These are phyloP conservation scores for Orestias chungarensis DNA, from an alignment of 2,797 vertebrate genomes.

Conservation along the genomic window DNA sequence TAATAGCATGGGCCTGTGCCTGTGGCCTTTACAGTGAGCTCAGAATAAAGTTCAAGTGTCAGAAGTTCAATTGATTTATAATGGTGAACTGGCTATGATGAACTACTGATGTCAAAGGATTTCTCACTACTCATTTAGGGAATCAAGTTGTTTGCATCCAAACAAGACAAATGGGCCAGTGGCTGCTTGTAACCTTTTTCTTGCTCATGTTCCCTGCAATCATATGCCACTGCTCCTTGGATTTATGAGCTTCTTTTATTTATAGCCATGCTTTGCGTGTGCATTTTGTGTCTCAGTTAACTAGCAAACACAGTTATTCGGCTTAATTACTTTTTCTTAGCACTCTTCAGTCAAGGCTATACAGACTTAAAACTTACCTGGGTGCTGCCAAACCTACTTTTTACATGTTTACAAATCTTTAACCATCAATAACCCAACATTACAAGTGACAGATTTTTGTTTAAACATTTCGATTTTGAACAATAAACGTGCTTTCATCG, in stretches of 20 bases:
- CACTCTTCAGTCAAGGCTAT: not conserved
- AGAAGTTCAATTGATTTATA: slow-evolving; percentile 87
- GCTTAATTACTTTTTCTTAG: not conserved
- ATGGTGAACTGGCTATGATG: slow-evolving; percentile 77
- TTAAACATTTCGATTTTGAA: not conserved
- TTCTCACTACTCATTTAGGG: slow-evolving; percentile 80
- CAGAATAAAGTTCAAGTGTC: slow-evolving; percentile 84
- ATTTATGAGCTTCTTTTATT: slow-evolving; percentile 71
- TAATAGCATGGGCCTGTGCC: slow-evolving; percentile 72
- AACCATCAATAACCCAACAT: no score
- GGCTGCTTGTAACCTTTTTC: slow-evolving; percentile 80
- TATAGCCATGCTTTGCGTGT: slow-evolving; percentile 61
- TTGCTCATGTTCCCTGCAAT: slow-evolving; percentile 69
- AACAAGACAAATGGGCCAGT: slow-evolving; percentile 79
- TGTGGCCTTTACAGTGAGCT: slow-evolving; percentile 79
- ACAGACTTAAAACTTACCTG: not conserved
- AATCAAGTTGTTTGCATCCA: slow-evolving; percentile 79
- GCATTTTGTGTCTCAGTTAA: slow-evolving; percentile 41
- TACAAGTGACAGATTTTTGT: no score
- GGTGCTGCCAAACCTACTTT: not conserved
- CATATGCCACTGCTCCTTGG: slow-evolving; percentile 68
- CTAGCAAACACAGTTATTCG: not conserved
- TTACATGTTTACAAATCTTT: not conserved
- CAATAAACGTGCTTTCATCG: not conserved
- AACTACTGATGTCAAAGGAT: slow-evolving; percentile 76